These are phyloP conservation scores for Nesospiza acunhae DNA, from an alignment of 2,113 vertebrate genomes.

Conservation along the genomic window DNA sequence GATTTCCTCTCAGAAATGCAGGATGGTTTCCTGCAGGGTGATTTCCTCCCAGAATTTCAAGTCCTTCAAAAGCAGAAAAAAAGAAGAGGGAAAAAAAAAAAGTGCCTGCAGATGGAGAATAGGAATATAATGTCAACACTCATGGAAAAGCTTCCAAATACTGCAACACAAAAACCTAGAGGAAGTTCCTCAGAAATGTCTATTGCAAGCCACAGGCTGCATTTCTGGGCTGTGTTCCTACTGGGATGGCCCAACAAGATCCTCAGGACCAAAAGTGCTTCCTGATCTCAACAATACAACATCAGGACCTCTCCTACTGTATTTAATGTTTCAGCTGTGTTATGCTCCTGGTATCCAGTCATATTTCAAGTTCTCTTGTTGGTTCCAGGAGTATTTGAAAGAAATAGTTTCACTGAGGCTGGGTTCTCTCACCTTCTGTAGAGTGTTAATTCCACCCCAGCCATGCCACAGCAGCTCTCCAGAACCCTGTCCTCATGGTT, in stretches of 20 bases:
- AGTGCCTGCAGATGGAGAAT: not conserved
- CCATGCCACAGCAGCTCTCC: not conserved
- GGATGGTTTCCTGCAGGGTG: not conserved
- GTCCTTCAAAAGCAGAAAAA: not conserved
- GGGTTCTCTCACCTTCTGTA: not conserved
- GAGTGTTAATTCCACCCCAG: not conserved
- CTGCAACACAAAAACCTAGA: not conserved
- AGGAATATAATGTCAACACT: not conserved
- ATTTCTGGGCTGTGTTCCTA: not conserved
- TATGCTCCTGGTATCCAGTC: not conserved
- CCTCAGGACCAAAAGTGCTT: rapidly evolving
- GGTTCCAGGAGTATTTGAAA: not conserved
- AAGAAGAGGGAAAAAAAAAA: not conserved
- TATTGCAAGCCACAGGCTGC: not conserved
- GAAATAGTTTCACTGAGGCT: not conserved
- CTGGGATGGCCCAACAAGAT: not conserved
- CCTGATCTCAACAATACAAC: not conserved
- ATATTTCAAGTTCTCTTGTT: not conserved
- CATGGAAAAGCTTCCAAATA: not conserved
- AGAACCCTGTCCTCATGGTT: not conserved
- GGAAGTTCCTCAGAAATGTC: not conserved
- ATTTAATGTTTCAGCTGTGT: not conserved
- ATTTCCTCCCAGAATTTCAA: not conserved
- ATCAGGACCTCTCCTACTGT: not conserved
- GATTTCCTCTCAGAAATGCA: not conserved